Conservation (phyloP, 2,797 vertebrate genomes). For the Artibeus jamaicensis region DNA sequence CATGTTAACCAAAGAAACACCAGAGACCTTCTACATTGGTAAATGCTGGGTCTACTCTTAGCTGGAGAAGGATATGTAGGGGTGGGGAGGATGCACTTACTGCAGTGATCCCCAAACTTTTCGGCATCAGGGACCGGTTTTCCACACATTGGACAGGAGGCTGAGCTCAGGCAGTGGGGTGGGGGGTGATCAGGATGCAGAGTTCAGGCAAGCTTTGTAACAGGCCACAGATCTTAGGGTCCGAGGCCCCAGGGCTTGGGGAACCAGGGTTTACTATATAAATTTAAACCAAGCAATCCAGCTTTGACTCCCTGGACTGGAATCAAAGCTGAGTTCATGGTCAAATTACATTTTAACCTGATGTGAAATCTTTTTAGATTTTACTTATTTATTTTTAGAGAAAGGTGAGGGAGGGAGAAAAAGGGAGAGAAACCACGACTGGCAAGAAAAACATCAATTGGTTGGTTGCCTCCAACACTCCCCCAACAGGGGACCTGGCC, state of each 20-base stretch:
- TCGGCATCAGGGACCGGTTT: not conserved
- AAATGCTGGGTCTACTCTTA: constrained; percentile 28
- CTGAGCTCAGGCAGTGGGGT: not conserved
- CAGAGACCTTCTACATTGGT: constrained; percentile 99
- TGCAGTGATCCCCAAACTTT: not conserved
- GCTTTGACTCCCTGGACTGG: too few species aligned
- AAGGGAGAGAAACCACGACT: not conserved
- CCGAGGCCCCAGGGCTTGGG: not conserved
- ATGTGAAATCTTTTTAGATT: not conserved
- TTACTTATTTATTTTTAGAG: not conserved
- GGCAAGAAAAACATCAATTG: too few species aligned
- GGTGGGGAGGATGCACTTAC: not conserved
- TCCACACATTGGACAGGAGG: not conserved
- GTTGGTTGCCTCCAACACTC: not conserved
- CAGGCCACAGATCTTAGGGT: not conserved
- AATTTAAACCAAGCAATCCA: not conserved
- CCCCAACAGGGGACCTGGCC: not conserved
- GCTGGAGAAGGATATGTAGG: not conserved
- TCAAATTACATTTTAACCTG: not conserved
- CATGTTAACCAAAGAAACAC: constrained; percentile 98
- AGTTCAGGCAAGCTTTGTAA: not conserved
- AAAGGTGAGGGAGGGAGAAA: not conserved
- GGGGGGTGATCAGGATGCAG: not conserved
- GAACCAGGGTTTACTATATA: not conserved
- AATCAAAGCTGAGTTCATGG: not conserved